Evolutionary conservation across 1,140 invertebrate species (phyloP), one percentile per base, ranked within the genome.

Genomic region (Globodera rostochiensis): DNA sequence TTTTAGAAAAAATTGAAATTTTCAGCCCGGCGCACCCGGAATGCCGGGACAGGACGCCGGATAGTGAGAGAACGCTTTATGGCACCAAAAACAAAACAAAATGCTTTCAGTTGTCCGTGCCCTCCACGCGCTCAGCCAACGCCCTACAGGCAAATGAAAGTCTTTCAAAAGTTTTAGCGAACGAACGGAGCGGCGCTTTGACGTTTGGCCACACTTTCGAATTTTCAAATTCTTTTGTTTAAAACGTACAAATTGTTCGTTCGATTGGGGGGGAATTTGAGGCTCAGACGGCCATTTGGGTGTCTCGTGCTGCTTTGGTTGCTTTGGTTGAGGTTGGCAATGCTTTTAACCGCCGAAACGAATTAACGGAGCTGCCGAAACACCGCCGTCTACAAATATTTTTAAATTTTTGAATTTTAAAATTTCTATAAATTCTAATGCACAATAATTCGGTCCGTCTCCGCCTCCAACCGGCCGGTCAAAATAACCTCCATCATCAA

Each of bases 1-100:
- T 25, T 71, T 6, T 15, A 21, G 69, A 47, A 69, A 69, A 9
- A 71, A 71, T 45, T 8, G 0, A 25, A 19, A 45, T 71, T 71
- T 71, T 15, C 21, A 71, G 69, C 69, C 69, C 25, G 69, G 69
- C 6, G 19, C 9, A 7, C 6, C 11, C 4, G 69, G 69, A 71
- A 19, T 36, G 25, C 69, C 69, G 2, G 69, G 69, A 9, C 69
- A 71, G 25, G 69, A 71, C 11, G 69, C 69, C 69, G 69, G 69
- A 36, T 71, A 71, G 57, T 60, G 57, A 60, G 57, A 15, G 19
- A 15, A 36, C 36, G 36, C 1, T 36, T 19, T 15, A 60, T 60
- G 57, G 57, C 9, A 60, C 36, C 36, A 1, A 36, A 25, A 60
- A 60, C 15, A 15, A 15, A 53, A 4, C 4, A 53, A 53, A 53